These are phyloP conservation scores for Myocastor coypus DNA, from an alignment of 2,113 vertebrate species.

Conservation along the genomic window DNA sequence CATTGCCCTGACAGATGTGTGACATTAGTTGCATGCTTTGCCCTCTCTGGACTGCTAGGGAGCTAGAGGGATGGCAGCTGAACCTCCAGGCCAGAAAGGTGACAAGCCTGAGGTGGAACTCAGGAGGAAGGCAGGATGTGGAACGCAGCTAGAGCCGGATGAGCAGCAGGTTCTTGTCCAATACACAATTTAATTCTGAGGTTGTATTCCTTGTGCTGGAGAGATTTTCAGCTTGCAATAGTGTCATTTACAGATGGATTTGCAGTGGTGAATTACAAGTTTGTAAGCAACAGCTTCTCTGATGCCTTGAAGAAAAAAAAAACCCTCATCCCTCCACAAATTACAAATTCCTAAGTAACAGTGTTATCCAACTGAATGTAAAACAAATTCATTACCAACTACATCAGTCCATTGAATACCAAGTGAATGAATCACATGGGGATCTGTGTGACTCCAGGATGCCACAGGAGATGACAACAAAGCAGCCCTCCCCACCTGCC, in stretches of 20 bases:
- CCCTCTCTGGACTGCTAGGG: background rate
- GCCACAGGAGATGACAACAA: background rate
- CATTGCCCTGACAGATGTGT: background rate
- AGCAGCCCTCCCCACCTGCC: background rate
- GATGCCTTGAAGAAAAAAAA: constrained; percentile 62
- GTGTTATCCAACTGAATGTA: constrained; percentile 70
- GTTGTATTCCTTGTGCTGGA: constrained; percentile 53
- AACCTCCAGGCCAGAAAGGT: background rate
- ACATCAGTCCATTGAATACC: constrained; percentile 66
- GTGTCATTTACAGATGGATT: constrained; percentile 65
- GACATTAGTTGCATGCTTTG: background rate
- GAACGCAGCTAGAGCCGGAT: background rate
- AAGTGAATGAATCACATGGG: constrained; percentile 68
- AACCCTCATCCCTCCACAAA: constrained; percentile 59
- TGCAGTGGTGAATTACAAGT: constrained; percentile 34
- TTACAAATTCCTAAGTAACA: constrained; percentile 77
- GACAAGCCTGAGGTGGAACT: background rate
- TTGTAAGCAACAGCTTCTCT: constrained; percentile 80
- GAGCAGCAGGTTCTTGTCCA: constrained; percentile 69
- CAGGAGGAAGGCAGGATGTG: background rate
- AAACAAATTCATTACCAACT: constrained; percentile 70
- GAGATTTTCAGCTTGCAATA: constrained; percentile 68
- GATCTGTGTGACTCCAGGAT: background rate
- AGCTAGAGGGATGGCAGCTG: fast-evolving
- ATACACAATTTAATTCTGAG: constrained; percentile 77